Percentiles rank a stretch among this genome's conserved stretches.
These are phyloP conservation scores for Stomatorhinus ivindoensis DNA, from an alignment of 2,113 vertebrate genomes.

Conservation along the genomic window DNA sequence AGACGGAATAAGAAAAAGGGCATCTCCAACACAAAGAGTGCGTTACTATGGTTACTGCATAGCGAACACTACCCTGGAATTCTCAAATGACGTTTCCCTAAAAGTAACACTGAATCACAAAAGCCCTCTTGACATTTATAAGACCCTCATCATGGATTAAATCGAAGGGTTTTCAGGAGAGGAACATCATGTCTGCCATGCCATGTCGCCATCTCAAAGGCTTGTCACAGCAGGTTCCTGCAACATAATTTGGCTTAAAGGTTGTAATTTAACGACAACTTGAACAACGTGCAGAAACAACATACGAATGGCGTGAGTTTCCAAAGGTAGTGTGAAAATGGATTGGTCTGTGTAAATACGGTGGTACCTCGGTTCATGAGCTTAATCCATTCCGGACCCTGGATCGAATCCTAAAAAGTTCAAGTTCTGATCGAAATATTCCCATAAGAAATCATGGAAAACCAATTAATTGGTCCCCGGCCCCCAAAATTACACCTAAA, in stretches of 20 bases:
- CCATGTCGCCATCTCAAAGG: background rate
- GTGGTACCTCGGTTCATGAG: no score
- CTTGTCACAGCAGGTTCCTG: background rate
- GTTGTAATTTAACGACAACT: background rate
- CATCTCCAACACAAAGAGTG: constrained; percentile 13
- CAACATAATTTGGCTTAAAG: background rate
- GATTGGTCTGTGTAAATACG: background rate
- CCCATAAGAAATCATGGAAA: no score
- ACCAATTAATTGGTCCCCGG: no score
- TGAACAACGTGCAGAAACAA: background rate
- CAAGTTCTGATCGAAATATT: no score
- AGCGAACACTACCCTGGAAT: constrained; percentile 9
- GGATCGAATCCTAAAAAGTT: no score
- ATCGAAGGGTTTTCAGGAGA: background rate
- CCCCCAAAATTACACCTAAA: no score
- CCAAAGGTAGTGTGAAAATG: background rate
- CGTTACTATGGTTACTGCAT: constrained; percentile 29
- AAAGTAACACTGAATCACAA: background rate
- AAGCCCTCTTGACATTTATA: constrained; percentile 20
- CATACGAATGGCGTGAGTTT: background rate
- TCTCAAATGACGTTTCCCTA: constrained; percentile 19
- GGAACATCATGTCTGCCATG: background rate
- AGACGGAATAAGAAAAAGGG: constrained; percentile 6
- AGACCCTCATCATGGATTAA: constrained; percentile 22
- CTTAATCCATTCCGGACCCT: no score